Evolutionary conservation across 1,140 invertebrate genomes (phyloP), one percentile per base, ranked within the genome.

Genomic region (Aphelinus certus): DNA sequence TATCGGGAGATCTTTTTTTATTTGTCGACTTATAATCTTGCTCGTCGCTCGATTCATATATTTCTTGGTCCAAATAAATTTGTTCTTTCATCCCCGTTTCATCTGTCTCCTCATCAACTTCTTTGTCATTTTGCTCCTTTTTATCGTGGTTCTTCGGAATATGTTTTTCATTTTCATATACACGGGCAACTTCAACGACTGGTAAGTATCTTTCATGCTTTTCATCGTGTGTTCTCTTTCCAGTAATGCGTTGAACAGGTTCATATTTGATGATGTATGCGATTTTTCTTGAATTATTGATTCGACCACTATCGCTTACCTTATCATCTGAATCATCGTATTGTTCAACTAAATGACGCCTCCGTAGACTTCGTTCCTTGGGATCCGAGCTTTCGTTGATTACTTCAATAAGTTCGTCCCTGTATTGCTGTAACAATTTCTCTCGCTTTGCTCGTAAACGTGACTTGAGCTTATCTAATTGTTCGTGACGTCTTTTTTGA

Each of bases 391-490:
- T 67, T 10, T 75, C 76, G 3, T 53, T 55, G 53, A 79, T 9
- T 6, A 75, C 71, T 4, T 76, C 55, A 1, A 77, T 4, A 1
- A 79, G 43, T 60, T 79, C 74, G 2, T 78, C 67, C 4, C 66
- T 71, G 57, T 75, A 77, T 46, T 80, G 69, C 7, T 82, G 65
- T 4, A 82, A 63, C 1, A 80, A 55, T 58, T 78, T 73, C 0
- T 78, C 70, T 5, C 72, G 73, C 67, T 66, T 84, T 0, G 57
- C 61, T 45, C 75, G 61, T n/a, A 85, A 49, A 65, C 76, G 82
- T 47, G 77, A 51, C 26, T 55, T 79, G 4, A 80, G 26, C 3
- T 77, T 79, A 2, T 75, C 53, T 4, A 80, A 53, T 49, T 78
- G 78, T n/a, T 81, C 68, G 1, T 26, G 6, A 5, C 74, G 77